A percentile compares a stretch with the other conserved stretches of the same genome.
Evolutionary conservation across 1,140 invertebrate genomes (phyloP).

Genomic region (Ceratina calcarata): DNA sequence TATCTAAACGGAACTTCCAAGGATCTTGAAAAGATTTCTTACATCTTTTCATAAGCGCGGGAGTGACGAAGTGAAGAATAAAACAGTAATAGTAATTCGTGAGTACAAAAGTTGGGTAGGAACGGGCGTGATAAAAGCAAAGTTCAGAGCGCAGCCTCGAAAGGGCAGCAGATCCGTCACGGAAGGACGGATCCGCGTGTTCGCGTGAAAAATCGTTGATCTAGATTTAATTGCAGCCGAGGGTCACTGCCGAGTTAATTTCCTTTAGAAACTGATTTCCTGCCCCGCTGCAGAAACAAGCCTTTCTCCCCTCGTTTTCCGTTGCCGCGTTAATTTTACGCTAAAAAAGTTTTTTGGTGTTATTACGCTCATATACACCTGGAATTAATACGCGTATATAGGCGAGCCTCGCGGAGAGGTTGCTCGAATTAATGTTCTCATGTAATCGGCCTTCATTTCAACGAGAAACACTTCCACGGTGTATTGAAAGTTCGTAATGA

Average conservation of each 20-base stretch:
- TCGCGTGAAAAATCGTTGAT: slow-evolving; percentile 3
- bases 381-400: neutral
- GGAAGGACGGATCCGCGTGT: neutral
- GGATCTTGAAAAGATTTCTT: too few relatives aligned
- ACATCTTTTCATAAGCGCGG: too few relatives aligned
- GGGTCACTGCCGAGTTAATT: slow-evolving; percentile 4
- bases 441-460: neutral
- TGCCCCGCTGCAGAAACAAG: neutral
- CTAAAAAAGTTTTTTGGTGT: neutral
- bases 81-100: too few relatives aligned
- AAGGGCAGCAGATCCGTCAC: neutral
- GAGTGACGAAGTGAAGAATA: too few relatives aligned
- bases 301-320: neutral
- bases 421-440: neutral
- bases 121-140: neutral
- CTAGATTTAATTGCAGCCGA: slow-evolving; percentile 1
- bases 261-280: neutral
- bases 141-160: neutral
- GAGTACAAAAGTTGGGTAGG: neutral
- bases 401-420: neutral
- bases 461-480: neutral
- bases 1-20: too few relatives aligned
- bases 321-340: neutral
- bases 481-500: too few relatives aligned
- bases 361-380: neutral